These are phyloP conservation scores for Tetragonula clypearis DNA, from an alignment of 1,140 invertebrate genomes.

Conservation along the genomic window DNA sequence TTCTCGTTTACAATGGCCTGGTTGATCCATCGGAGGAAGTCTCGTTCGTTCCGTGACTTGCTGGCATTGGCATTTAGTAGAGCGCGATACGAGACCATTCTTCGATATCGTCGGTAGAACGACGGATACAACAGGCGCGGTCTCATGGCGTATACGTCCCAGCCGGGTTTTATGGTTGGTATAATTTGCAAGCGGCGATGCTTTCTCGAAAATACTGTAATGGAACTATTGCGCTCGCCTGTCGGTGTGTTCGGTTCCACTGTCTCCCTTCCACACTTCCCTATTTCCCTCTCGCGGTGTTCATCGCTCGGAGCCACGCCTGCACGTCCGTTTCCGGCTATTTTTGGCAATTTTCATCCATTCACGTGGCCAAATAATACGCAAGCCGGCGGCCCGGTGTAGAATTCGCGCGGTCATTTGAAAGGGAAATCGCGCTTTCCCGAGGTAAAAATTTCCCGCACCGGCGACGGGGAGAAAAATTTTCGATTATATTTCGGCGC, in stretches of 20 bases:
- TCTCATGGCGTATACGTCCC: slow-evolving; percentile 35
- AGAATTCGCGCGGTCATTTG: slow-evolving; percentile 44
- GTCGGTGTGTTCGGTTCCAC: background rate
- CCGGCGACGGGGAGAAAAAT: slow-evolving; percentile 28
- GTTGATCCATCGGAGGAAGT: background rate
- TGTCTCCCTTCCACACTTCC: background rate
- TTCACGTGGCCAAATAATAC: slow-evolving; percentile 66
- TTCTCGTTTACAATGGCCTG: no score
- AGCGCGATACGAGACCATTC: slow-evolving; percentile 26
- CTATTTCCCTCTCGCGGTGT: background rate
- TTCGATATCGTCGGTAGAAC: background rate
- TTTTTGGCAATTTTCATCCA: slow-evolving; percentile 73
- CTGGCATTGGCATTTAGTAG: slow-evolving; percentile 8
- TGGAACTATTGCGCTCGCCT: slow-evolving; percentile 39
- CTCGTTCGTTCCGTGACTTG: background rate
- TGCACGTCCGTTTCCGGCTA: slow-evolving; percentile 67
- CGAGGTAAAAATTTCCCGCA: slow-evolving; percentile 38
- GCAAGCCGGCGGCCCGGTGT: background rate
- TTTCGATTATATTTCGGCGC: slow-evolving; percentile 52
- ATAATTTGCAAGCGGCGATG: slow-evolving; percentile 56
- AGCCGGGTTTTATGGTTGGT: slow-evolving; percentile 24
- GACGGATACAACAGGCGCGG: slow-evolving; percentile 18
- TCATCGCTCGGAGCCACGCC: slow-evolving; percentile 38
- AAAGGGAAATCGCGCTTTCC: slow-evolving; percentile 63
- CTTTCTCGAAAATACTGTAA: slow-evolving; percentile 51